Percentiles rank a stretch among this genome's conserved stretches.
Evolutionary conservation across 2,888 invertebrate species (phyloP).

Genomic region (Nymphalis c-album): DNA sequence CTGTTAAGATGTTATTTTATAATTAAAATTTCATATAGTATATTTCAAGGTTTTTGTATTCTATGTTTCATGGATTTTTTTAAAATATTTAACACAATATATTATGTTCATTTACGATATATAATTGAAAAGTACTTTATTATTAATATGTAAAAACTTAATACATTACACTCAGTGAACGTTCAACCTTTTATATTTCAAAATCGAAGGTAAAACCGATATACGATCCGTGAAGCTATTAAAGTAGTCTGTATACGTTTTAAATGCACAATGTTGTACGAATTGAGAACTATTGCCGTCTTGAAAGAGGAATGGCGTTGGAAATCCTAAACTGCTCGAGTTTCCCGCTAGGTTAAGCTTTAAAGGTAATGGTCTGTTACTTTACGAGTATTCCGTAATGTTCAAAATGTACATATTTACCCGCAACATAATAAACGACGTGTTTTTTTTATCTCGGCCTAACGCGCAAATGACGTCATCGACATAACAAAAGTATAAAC

Average conservation of each 20-base stretch:
- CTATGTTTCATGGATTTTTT: too few species aligned
- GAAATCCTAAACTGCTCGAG: constrained; percentile 15
- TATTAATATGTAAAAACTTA: too few species aligned
- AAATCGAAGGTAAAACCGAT: too few species aligned
- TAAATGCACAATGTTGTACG: constrained; percentile 5
- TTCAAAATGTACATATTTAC: constrained; percentile 18
- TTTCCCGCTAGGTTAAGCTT: constrained; percentile 7
- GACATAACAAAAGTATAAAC: constrained; percentile 11
- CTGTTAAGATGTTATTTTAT: too few species aligned
- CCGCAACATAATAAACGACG: constrained; percentile 8
- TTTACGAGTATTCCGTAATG: constrained; percentile 19
- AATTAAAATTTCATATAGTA: too few species aligned
- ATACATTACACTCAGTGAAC: too few species aligned
- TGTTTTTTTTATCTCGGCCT: constrained; percentile 20
- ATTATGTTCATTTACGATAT: too few species aligned
- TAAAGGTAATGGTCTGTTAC: constrained; percentile 21
- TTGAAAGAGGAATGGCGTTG: constrained; percentile 4
- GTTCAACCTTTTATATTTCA: too few species aligned
- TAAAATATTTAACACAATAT: too few species aligned
- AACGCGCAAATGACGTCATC: constrained; percentile 20
- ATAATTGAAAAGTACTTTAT: too few species aligned
- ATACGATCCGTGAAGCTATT: not conserved
- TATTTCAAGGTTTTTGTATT: too few species aligned
- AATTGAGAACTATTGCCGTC: constrained; percentile 6
- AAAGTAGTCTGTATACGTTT: constrained; percentile 3